Base-by-base conservation (phyloP, 1,140 invertebrate genomes). In the Diorhabda elongata region DNA sequence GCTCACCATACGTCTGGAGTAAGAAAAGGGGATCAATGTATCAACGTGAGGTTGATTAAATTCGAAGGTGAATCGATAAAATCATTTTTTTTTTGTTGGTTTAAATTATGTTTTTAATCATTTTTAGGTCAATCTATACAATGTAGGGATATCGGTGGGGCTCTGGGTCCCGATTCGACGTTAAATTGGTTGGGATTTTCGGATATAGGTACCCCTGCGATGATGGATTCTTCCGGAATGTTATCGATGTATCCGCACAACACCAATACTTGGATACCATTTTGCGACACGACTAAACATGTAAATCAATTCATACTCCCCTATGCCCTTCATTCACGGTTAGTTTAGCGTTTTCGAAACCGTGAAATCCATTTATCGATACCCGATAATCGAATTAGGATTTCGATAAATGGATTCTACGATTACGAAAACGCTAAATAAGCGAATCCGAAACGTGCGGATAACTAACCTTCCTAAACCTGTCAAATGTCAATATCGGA, bases 171-270 rank as follows among this genome's bases (percentile, higher is more conserved):
- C 1, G 86, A 87, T 45, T 83, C 89, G 0, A 87, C 85, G 57
- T 78, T 97, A 8, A 79, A 83, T 58, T 98, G 96, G 96, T 76
- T 93, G 61, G 96, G 96, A 58, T 90, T 91, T 77, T 88, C 90
- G 1, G 93, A 95, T 79, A 86, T 89, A 73, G 93, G 89, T 68
- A 94, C 88, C 61, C 89, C 86, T n/a, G 85, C 82, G 76, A 84
- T 83, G 47, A 85, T 84, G 76, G 91, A 94, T 86, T 85, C 86
- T 65, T 82, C 86, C 77, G 91, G 91, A 66, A 77, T 90, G 64
- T 73, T 92, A 42, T 84, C 86, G 66, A 78, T 94, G 58, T 89
- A 91, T 74, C 85, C 86, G 66, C 83, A 83, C 4, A 83, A 82
- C n/a, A 86, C 83, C 68, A 86, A 83, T 44, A 81, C 87, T 41